Percentiles rank a stretch among this genome's conserved stretches.
These are phyloP conservation scores for Neotoma lepida DNA, from an alignment of 2,113 vertebrate species.

Conservation along the genomic window DNA sequence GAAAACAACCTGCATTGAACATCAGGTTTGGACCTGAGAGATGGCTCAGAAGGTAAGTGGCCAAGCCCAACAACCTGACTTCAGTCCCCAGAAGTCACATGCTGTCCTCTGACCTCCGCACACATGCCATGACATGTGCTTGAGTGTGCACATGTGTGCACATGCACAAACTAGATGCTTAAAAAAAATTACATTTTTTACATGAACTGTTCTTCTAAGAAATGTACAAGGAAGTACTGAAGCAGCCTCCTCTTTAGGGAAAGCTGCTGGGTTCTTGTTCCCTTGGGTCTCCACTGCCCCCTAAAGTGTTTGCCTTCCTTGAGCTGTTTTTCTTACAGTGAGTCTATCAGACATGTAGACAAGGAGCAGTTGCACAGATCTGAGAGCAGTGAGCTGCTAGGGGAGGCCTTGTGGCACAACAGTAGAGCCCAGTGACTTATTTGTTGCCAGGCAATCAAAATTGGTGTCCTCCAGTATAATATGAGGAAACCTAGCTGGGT, in stretches of 20 bases:
- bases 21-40: background rate
- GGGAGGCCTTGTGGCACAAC: background rate
- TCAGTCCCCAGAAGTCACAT: background rate
- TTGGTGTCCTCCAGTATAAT: background rate
- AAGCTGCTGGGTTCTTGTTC: background rate
- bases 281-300: background rate
- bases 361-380: background rate
- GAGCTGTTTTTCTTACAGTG: background rate
- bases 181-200: background rate
- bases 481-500: background rate
- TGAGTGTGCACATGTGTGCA: background rate
- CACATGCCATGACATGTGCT: background rate
- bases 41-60: background rate
- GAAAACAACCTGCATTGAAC: background rate
- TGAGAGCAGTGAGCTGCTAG: background rate
- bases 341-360: background rate
- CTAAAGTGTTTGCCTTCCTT: background rate
- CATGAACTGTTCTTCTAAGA: background rate
- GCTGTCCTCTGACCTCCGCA: background rate
- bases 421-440: background rate
- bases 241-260: background rate
- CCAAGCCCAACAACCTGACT: background rate
- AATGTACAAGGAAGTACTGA: background rate
- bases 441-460: no score
- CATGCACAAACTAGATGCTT: background rate